Evolutionary conservation across 2,797 vertebrate genomes (phyloP).

Genomic region (Phalloptychus januarius): DNA sequence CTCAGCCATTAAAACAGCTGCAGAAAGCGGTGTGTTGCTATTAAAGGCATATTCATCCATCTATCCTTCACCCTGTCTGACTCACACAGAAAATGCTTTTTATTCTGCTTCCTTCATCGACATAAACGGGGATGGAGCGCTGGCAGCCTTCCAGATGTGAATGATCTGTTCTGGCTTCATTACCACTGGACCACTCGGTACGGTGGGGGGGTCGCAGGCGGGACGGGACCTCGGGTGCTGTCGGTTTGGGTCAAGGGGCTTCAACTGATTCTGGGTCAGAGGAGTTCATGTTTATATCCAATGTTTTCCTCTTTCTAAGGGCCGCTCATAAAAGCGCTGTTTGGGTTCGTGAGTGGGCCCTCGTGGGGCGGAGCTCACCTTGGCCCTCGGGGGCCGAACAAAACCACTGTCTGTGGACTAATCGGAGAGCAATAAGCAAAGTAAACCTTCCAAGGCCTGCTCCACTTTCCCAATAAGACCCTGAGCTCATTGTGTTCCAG

Average conservation of each 20-base stretch:
- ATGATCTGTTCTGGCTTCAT: constrained; percentile 57
- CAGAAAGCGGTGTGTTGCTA: constrained; percentile 45
- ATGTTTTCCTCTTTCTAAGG: constrained; percentile 19
- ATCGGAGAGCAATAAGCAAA: constrained; percentile 69
- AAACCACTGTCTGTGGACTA: constrained; percentile 58
- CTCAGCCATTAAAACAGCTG: constrained; percentile 30
- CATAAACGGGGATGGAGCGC: constrained; percentile 22
- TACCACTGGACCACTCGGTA: constrained; percentile 56
- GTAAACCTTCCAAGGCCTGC: constrained; percentile 65
- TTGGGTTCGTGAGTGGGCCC: constrained; percentile 17
- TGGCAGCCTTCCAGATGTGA: constrained; percentile 60
- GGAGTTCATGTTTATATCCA: constrained; percentile 35
- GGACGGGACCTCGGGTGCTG: constrained; percentile 46
- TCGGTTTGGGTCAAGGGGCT: constrained; percentile 55
- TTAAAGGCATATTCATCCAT: constrained; percentile 54
- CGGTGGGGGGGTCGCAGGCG: constrained; percentile 9
- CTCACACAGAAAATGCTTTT: constrained; percentile 43
- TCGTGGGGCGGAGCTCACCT: constrained; percentile 37
- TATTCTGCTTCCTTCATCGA: constrained; percentile 43
- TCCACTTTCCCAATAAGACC: constrained; percentile 60
- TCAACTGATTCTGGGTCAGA: constrained; percentile 43
- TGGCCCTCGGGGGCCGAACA: constrained; percentile 34
- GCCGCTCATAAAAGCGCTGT: constrained; percentile 17
- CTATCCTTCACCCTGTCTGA: constrained; percentile 54
- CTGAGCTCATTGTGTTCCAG: constrained; percentile 59